Evolutionary conservation across 2,888 invertebrate genomes (phyloP), one percentile per base, ranked within the genome.

Genomic region (Alloscopus bannaensis): DNA sequence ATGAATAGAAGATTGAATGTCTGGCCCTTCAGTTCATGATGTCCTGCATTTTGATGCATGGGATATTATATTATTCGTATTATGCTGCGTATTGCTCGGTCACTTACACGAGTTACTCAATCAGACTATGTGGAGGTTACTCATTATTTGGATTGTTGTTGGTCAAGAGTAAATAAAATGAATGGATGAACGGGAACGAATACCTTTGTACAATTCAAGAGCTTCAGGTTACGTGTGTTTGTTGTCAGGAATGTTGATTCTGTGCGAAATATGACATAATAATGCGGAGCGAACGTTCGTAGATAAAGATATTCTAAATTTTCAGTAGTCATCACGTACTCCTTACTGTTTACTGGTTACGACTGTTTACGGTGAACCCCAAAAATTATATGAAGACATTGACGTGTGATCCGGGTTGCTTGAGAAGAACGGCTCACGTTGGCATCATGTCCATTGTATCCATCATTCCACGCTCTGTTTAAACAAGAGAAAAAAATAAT

Each of bases 381-480:
- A n/a, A n/a, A n/a, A n/a, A n/a, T n/a, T n/a, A n/a, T n/a, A n/a
- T n/a, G n/a, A n/a, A n/a, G n/a, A n/a, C n/a, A n/a, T n/a, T n/a
- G n/a, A n/a, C n/a, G n/a, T n/a, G n/a, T n/a, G n/a, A n/a, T n/a
- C n/a, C n/a, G n/a, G n/a, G n/a, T n/a, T n/a, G n/a, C n/a, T 22
- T 52, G 52, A n/a, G 24, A 22, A 52, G 22, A 16, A n/a, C 6
- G 16, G 16, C 11, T 57, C 47, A 78, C 59, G 78, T 77, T 20
- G 77, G 70, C 78, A 78, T 70, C 70, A 70, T 81, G 68, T 78
- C 69, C 85, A 85, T 85, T n/a, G 86, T 83, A 70, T 86, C 85
- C 86, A 86, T 86, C 86, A 86, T 86, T 65, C 86, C 86, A 60
- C 82, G 83, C 57, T 85, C 86, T 86, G 71, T 3, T 80, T 81